Base-by-base conservation (phyloP, 1,140 invertebrate genomes). In the Pseudomyrmex cubaensis region DNA sequence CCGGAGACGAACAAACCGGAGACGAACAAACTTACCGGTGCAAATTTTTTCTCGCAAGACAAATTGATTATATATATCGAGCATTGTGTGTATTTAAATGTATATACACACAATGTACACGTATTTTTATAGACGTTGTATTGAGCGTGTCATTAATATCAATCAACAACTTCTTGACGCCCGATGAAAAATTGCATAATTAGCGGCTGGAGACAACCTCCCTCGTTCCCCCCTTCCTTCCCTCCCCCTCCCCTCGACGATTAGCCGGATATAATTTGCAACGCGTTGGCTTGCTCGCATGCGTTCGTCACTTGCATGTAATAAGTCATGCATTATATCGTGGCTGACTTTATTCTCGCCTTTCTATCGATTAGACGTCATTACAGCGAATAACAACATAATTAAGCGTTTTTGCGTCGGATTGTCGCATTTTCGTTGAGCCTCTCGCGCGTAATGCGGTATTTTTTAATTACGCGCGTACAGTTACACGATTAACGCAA, bases 341-440 rank as follows among this genome's bases (percentile, higher is more conserved):
- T 48, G 44, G 52, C 66, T 70, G 76, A 57, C 66, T 57, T 78
- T 70, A 59, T 57, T 57, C 76, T 12, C 17, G 61, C 78, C 56
- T 76, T 70, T 72, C 66, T 15, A 67, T 77, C 80, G 86, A 86
- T 87, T 86, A 87, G 83, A 87, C 54, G 82, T 87, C 75, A 87
- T 87, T 87, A 86, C 54, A 61, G 78, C 86, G 85, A 72, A 73
- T 87, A 87, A 87, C 85, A 57, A 54, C 46, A 73, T 86, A 83
- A 87, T 87, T 87, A 87, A 56, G 54, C 50, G 80, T 87, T 86
- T 87, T 87, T 87, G 72, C 72, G 10, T 48, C 80, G 62, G n/a
- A 46, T 73, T 12, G 61, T 15, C 13, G 52, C 52, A 66, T 64
- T 75, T 56, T 75, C 70, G 56, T 80, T 7, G 17, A 9, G 17